These are phyloP conservation scores for Mythimna impura DNA, from an alignment of 2,888 invertebrate species.

Conservation along the genomic window DNA sequence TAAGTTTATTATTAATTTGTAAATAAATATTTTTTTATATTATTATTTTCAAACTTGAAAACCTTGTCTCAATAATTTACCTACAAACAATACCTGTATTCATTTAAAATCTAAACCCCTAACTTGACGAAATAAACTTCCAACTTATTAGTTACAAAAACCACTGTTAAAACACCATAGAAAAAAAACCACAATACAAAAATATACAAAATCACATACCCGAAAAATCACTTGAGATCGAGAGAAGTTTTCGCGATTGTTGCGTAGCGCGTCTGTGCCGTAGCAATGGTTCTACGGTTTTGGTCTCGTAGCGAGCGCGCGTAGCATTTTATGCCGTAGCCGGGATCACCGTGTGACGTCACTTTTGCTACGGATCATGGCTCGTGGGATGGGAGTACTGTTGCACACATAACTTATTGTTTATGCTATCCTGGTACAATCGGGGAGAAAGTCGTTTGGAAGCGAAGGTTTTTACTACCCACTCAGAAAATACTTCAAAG, in stretches of 20 bases:
- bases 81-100: neutral
- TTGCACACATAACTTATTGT: constrained; percentile 67
- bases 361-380: constrained; percentile 77
- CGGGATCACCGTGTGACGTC: constrained; percentile 79
- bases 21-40: neutral
- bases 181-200: constrained; percentile 12
- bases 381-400: constrained; percentile 79
- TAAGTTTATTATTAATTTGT: neutral
- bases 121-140: neutral
- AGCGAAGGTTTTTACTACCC: neutral
- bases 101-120: neutral
- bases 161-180: constrained; percentile 46
- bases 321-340: constrained; percentile 79
- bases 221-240: constrained; percentile 60
- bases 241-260: constrained; percentile 68
- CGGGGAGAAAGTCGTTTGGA: constrained; percentile 35
- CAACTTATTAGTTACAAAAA: neutral
- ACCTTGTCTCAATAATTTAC: neutral
- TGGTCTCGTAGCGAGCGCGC: constrained; percentile 77
- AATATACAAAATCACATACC: constrained; percentile 56
- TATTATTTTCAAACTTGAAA: too few species aligned
- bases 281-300: constrained; percentile 80
- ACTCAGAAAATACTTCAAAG: neutral
- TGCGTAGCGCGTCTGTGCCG: constrained; percentile 86
- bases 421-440: constrained; percentile 46